Conservation (phyloP, 1,140 invertebrate genomes). For the Atta colombica region DNA sequence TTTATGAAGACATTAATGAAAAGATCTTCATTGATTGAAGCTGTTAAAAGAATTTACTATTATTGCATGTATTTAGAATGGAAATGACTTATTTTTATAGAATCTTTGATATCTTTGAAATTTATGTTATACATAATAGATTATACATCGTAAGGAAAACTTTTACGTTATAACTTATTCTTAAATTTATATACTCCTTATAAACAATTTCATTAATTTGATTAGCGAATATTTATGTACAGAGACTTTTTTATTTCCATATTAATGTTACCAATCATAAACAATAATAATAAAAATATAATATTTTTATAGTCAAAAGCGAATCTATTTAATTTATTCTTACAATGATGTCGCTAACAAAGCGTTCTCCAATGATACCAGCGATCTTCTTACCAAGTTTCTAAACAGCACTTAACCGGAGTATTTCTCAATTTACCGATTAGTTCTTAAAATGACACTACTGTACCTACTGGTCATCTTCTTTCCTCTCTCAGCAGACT, state of each 20-base stretch:
- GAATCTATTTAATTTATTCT: neutral
- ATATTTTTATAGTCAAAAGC: neutral
- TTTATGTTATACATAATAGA: neutral
- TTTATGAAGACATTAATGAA: neutral
- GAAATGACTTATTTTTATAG: neutral
- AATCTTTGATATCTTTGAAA: neutral
- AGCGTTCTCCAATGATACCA: constrained; percentile 38
- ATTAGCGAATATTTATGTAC: neutral
- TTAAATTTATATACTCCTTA: neutral
- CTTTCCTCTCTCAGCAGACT: constrained; percentile 52
- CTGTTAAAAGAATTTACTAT: neutral
- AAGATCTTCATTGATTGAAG: neutral
- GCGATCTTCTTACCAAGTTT: constrained; percentile 28
- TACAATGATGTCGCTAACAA: neutral
- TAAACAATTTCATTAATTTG: neutral
- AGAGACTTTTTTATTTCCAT: neutral
- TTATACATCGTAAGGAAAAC: neutral
- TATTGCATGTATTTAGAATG: neutral
- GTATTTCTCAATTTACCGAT: constrained; percentile 4
- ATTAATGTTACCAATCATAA: neutral
- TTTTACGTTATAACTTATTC: neutral
- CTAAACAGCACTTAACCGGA: neutral
- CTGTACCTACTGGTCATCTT: constrained; percentile 50
- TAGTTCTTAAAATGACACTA: constrained; percentile 68
- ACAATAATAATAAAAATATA: neutral